phyloP scores from a whole-genome alignment of 2,888 invertebrate genomes.

The Rhimphoctona megacephalus region DNA sequence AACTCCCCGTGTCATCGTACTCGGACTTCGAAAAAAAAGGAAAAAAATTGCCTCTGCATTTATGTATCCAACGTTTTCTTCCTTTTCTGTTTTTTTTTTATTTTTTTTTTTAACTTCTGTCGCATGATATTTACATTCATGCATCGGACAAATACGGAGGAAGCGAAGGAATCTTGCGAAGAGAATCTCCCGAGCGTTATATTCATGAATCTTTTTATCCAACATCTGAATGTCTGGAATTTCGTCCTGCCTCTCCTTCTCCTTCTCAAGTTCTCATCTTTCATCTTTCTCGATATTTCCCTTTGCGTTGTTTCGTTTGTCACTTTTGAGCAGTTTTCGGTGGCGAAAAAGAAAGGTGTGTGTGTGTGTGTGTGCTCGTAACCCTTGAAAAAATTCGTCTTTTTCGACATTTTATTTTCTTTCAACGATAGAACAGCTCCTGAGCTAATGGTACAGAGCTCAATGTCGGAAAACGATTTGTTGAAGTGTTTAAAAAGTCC shows the following conservation, averaged over 20 bases:
- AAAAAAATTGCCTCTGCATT: slow-evolving; percentile 25
- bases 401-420: no score
- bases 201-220: slow-evolving; percentile 75
- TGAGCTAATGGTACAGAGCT: background rate
- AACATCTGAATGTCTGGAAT: slow-evolving; percentile 76
- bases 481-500: background rate
- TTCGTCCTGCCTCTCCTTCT: slow-evolving; percentile 66
- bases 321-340: slow-evolving; percentile 6
- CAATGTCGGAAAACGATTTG: background rate
- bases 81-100: slow-evolving; percentile 6
- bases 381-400: no score
- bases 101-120: slow-evolving; percentile 38
- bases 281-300: background rate
- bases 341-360: background rate
- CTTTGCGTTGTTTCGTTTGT: background rate
- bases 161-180: slow-evolving; percentile 25
- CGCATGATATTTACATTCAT: slow-evolving; percentile 63
- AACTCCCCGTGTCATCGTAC: slow-evolving; percentile 58
- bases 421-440: no score
- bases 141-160: slow-evolving; percentile 53
- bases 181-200: slow-evolving; percentile 62
- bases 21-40: slow-evolving; percentile 30
- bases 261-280: slow-evolving; percentile 21
- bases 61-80: slow-evolving; percentile 43
- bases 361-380: no score